Evolutionary conservation across 2,888 invertebrate species (phyloP).

Genomic region (Melieria crassipennis): DNA sequence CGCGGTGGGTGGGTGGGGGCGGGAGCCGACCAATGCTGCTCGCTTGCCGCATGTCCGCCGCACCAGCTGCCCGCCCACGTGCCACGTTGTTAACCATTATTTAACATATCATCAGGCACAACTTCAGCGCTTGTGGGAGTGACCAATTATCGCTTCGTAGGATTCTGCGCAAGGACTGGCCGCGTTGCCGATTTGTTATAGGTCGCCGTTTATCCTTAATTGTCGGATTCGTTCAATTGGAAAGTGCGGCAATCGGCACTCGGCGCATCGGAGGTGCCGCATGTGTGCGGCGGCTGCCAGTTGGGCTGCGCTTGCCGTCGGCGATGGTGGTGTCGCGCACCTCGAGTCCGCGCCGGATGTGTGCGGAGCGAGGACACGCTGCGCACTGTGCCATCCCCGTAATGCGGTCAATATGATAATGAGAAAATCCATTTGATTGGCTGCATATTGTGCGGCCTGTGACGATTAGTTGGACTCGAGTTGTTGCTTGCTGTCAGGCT

Average conservation of each 20-base stretch:
- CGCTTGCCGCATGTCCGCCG: too few species aligned
- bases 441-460: slow-evolving; percentile 19
- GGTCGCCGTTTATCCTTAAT: slow-evolving; percentile 39
- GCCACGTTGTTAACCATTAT: slow-evolving; percentile 47
- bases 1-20: too few species aligned
- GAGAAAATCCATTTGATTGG: slow-evolving; percentile 32
- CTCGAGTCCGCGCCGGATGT: slow-evolving; percentile 1
- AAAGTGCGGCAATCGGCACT: slow-evolving; percentile 17
- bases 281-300: neutral
- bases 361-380: neutral
- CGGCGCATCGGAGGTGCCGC: slow-evolving; percentile 31
- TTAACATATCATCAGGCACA: slow-evolving; percentile 41
- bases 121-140: slow-evolving; percentile 51
- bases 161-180: slow-evolving; percentile 57
- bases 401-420: slow-evolving; percentile 11
- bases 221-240: slow-evolving; percentile 38
- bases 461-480: neutral
- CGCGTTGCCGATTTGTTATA: slow-evolving; percentile 52
- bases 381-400: neutral
- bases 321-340: neutral
- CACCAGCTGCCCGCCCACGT: neutral
- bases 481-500: too few species aligned
- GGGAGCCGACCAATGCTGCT: too few species aligned
- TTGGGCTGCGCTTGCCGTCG: slow-evolving; percentile 1
- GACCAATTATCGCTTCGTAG: slow-evolving; percentile 48